Evolutionary conservation across 2,888 invertebrate genomes (phyloP).

Genomic region (Agrotis exclamationis): DNA sequence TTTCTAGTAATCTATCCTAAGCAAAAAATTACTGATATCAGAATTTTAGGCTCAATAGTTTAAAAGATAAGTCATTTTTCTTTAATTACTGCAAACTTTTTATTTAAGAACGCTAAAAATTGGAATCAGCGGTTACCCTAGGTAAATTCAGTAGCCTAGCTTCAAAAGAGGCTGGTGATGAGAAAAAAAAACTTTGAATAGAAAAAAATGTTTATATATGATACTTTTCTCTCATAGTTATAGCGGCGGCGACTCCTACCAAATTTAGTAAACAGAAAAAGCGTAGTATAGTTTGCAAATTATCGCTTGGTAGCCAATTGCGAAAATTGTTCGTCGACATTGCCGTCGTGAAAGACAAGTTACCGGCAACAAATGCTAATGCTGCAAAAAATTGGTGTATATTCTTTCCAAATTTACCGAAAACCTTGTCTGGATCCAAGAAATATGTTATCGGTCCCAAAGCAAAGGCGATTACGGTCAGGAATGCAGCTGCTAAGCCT

Average conservation of each 20-base stretch:
- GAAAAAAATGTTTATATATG: neutral
- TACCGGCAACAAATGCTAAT: neutral
- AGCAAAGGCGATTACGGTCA: neutral
- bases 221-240: constrained; percentile 8
- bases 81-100: too few species aligned
- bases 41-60: too few species aligned
- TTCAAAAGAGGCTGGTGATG: neutral
- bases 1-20: too few species aligned
- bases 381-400: neutral
- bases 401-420: accelerated
- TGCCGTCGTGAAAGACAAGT: constrained; percentile 15
- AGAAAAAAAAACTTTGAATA: neutral
- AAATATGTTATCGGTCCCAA: neutral
- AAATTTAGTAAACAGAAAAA: neutral
- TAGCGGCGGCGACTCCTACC: neutral
- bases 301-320: constrained; percentile 1
- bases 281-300: constrained; percentile 1
- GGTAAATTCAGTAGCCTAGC: neutral
- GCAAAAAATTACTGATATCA: too few species aligned
- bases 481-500: constrained; percentile 4
- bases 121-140: neutral
- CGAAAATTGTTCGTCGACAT: constrained; percentile 17
- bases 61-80: too few species aligned
- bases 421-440: accelerated
- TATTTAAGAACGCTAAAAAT: neutral